phyloP scores from a whole-genome alignment of 2,888 invertebrate species.

The Sacculina carcini region DNA sequence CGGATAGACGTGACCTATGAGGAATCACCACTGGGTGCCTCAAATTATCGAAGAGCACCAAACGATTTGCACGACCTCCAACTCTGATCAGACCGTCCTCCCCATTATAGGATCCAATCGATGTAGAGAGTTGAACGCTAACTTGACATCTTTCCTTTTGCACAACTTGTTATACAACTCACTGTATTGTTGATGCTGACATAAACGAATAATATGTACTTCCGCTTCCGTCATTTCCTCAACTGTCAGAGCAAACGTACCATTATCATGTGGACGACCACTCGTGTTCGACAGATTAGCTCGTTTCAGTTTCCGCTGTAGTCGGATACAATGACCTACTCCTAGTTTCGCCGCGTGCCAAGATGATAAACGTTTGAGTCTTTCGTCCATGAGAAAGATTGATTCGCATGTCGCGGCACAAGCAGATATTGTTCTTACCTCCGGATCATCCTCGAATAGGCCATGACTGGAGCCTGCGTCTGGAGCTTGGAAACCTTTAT shows the following conservation, averaged over 20 bases:
- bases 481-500: too few species aligned
- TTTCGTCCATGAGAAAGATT: neutral
- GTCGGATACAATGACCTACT: neutral
- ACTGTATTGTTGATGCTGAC: too few species aligned
- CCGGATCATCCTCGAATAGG: neutral
- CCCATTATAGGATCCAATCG: neutral
- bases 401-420: neutral
- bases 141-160: neutral
- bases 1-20: neutral
- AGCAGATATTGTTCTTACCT: neutral
- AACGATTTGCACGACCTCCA: neutral
- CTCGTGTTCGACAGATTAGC: too few species aligned
- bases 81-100: neutral
- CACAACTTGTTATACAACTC: too few species aligned
- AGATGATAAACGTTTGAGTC: neutral
- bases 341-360: neutral
- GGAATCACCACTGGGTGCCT: neutral
- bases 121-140: neutral
- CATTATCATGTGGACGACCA: too few species aligned
- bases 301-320: too few species aligned
- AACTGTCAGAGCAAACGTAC: too few species aligned
- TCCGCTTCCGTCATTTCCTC: too few species aligned
- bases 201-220: too few species aligned
- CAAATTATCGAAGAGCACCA: neutral
- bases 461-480: too few species aligned